These are phyloP conservation scores for Athene noctua DNA, from an alignment of 2,113 vertebrate species.

Conservation along the genomic window DNA sequence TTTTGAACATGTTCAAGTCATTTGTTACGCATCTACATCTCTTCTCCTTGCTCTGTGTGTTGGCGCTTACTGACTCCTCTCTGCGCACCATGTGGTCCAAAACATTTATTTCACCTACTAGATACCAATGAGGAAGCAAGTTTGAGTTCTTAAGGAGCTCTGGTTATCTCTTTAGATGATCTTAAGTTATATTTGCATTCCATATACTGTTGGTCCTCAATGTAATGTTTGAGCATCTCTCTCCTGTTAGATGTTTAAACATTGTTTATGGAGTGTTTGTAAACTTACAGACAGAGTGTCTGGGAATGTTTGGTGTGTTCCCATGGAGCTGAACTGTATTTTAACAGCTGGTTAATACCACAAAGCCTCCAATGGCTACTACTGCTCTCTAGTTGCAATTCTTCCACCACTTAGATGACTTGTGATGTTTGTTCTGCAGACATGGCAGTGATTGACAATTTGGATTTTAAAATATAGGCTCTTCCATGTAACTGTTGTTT, in stretches of 20 bases:
- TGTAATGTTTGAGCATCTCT: not conserved
- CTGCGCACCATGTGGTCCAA: not conserved
- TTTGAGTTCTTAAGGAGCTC: not conserved
- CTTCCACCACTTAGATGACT: not conserved
- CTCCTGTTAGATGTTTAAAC: not conserved
- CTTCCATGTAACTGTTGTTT: not conserved
- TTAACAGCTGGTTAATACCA: slow-evolving; percentile 13
- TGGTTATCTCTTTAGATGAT: not conserved
- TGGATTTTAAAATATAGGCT: not conserved
- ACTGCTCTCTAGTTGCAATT: not conserved
- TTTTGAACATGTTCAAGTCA: not conserved
- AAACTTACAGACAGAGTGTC: not conserved
- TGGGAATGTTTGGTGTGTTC: slow-evolving; percentile 11
- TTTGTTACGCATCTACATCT: not conserved
- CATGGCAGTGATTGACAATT: not conserved
- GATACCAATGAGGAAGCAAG: not conserved
- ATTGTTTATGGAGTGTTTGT: slow-evolving; percentile 26
- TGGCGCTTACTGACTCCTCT: not conserved
- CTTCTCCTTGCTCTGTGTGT: not conserved
- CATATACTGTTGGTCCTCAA: not conserved
- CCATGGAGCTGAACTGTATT: slow-evolving; percentile 24
- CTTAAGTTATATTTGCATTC: not conserved
- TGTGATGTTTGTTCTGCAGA: not conserved
- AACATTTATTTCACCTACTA: not conserved
- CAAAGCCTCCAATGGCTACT: not conserved